Percentiles rank a stretch among this genome's conserved stretches.
phyloP scores from a whole-genome alignment of 2,888 invertebrate species.

The Cheilosia grossa region DNA sequence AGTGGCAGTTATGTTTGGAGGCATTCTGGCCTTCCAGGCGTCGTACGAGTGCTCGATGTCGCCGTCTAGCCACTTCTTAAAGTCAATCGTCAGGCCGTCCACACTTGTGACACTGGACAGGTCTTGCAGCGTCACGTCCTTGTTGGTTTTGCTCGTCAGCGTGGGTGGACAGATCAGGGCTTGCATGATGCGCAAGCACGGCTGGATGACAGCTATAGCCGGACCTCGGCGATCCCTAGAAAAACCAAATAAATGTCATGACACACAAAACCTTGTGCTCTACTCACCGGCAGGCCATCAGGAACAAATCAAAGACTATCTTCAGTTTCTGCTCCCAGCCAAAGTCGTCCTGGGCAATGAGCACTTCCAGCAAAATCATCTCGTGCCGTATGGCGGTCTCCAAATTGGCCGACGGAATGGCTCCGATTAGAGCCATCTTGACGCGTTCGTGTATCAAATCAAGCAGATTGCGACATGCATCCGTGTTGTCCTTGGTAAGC shows the following conservation, averaged over 20 bases:
- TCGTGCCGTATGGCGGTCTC: constrained; percentile 93
- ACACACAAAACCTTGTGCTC: background rate
- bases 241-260: constrained; percentile 1
- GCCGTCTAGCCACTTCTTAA: constrained; percentile 89
- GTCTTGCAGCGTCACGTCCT: constrained; percentile 84
- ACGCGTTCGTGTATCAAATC: constrained; percentile 92
- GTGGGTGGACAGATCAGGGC: constrained; percentile 89
- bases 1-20: constrained; percentile 80
- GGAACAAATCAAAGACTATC: constrained; percentile 94
- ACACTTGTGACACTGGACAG: constrained; percentile 85
- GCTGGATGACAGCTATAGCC: constrained; percentile 94
- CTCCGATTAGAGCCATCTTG: constrained; percentile 90
- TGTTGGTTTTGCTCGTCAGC: constrained; percentile 85
- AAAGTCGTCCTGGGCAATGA: constrained; percentile 95
- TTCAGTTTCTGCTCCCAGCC: constrained; percentile 97
- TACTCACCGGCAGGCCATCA: constrained; percentile 87
- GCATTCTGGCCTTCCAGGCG: constrained; percentile 89
- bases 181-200: constrained; percentile 96
- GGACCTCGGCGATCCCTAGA: constrained; percentile 89
- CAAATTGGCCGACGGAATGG: constrained; percentile 89
- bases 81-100: constrained; percentile 88
- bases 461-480: constrained; percentile 86
- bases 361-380: constrained; percentile 92
- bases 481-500: constrained; percentile 93
- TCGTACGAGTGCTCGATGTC: constrained; percentile 88